A percentile compares a stretch with the other conserved stretches of the same genome.
These are phyloP conservation scores for Pelochelys cantorii DNA, from an alignment of 2,797 vertebrate species.

Conservation along the genomic window DNA sequence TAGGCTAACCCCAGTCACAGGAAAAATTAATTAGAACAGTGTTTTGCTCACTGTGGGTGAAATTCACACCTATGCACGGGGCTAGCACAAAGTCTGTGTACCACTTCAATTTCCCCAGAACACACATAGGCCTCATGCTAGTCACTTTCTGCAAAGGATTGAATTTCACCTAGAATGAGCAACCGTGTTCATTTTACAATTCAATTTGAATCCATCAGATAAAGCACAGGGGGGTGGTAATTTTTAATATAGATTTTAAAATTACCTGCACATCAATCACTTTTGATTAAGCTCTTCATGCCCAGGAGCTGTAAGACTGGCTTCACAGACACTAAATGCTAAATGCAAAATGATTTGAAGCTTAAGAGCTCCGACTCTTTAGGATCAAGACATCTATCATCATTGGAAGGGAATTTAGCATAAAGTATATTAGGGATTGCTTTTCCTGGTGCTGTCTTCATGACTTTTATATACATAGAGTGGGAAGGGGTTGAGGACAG, in stretches of 20 bases:
- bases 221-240: rapidly evolving
- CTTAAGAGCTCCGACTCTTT: slow-evolving; percentile 33
- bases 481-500: background rate
- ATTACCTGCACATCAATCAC: slow-evolving; percentile 6
- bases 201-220: background rate
- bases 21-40: background rate
- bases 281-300: slow-evolving; percentile 29
- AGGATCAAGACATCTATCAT: slow-evolving; percentile 19
- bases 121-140: background rate
- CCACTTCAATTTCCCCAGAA: background rate
- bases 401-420: background rate
- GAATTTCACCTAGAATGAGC: background rate
- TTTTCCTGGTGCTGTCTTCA: background rate
- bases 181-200: background rate
- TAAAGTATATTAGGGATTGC: slow-evolving; percentile 14
- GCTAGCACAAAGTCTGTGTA: background rate
- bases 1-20: background rate
- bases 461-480: background rate
- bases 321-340: slow-evolving; percentile 41
- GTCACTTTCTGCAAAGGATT: background rate
- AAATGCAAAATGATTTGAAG: slow-evolving; percentile 40
- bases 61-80: slow-evolving; percentile 13
- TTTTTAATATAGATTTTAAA: background rate
- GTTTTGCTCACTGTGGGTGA: background rate
- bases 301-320: slow-evolving; percentile 6